Evolutionary conservation across 2,797 vertebrate species (phyloP).

Genomic region (Eremophila alpestris): DNA sequence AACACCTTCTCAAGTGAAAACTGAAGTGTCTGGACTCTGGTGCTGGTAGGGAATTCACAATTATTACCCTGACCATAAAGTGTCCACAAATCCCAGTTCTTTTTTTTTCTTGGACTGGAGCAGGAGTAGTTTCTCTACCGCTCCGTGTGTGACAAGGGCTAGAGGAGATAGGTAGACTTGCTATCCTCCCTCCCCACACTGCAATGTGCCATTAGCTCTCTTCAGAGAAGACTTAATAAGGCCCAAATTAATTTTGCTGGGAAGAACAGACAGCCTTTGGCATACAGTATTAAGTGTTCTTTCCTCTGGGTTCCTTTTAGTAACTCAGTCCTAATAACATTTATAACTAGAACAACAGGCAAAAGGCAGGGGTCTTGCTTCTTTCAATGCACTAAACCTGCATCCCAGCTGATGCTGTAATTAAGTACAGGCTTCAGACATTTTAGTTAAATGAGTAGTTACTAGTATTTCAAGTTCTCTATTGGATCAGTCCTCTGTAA

Average conservation of each 20-base stretch:
- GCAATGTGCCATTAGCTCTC: not conserved
- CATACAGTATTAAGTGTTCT: not conserved
- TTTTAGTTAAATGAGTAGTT: not conserved
- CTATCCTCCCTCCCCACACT: too few relatives aligned
- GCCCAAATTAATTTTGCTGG: not conserved
- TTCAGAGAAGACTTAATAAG: not conserved
- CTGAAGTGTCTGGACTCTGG: not conserved
- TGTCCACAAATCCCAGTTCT: not conserved
- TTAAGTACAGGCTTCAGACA: not conserved
- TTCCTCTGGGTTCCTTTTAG: not conserved
- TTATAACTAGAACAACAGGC: not conserved
- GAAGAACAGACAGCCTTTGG: not conserved
- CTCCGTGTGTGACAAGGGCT: not conserved
- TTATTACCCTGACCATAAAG: not conserved
- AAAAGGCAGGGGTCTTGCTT: not conserved
- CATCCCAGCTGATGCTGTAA: not conserved
- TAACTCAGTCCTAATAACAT: not conserved
- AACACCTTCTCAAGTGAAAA: not conserved
- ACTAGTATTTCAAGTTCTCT: not conserved
- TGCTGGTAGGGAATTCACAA: not conserved
- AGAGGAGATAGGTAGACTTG: not conserved
- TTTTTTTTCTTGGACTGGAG: not conserved
- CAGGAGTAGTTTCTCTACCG: not conserved
- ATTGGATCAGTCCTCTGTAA: not conserved
- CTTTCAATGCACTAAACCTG: not conserved